phyloP scores from a whole-genome alignment of 2,113 vertebrate genomes.

The Noctilio leporinus region DNA sequence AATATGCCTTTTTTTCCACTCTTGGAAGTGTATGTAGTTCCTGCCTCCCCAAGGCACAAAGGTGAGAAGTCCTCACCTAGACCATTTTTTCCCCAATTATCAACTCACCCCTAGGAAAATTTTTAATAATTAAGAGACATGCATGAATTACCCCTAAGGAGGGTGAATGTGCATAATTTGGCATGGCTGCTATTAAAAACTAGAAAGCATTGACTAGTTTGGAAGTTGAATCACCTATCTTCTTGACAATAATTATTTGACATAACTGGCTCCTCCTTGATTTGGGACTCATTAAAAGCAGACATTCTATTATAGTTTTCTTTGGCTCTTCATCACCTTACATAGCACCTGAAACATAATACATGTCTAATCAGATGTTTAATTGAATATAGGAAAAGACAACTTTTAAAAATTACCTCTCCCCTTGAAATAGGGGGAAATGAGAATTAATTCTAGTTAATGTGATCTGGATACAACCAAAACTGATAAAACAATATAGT shows the following conservation, averaged over 20 bases:
- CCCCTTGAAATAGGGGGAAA: background rate
- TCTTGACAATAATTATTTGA: conserved; percentile 4
- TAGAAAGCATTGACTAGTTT: background rate
- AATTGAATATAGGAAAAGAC: background rate
- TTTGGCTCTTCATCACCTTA: background rate
- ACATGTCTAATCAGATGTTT: background rate
- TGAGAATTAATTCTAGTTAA: background rate
- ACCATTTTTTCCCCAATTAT: background rate
- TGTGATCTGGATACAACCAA: background rate
- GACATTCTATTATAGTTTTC: background rate
- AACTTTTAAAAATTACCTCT: background rate
- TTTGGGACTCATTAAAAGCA: background rate
- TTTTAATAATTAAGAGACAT: background rate
- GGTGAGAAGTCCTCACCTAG: background rate
- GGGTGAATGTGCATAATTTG: background rate
- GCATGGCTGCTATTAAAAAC: background rate
- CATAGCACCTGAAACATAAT: background rate
- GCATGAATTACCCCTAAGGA: background rate
- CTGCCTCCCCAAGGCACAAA: background rate
- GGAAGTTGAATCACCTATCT: background rate
- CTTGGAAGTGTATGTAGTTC: background rate
- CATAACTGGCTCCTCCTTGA: background rate
- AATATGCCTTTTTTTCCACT: background rate
- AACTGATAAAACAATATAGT: background rate
- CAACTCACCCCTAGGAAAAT: background rate